Conservation (phyloP, 2,113 vertebrate species). For the Athene noctua region DNA sequence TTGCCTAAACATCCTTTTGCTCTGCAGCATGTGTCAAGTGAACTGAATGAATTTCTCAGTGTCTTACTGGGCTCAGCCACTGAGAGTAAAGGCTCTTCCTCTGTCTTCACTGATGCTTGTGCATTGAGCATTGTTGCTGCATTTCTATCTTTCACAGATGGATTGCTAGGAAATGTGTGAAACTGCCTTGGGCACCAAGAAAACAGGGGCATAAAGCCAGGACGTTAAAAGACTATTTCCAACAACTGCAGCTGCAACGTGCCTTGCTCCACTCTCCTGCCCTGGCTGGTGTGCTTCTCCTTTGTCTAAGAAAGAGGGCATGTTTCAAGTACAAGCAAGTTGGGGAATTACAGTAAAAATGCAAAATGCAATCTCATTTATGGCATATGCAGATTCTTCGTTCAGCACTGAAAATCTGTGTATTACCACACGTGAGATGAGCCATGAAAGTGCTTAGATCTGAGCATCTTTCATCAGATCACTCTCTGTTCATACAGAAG, state of each 20-base stretch:
- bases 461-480: background rate
- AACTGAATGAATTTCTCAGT: background rate
- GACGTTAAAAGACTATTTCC: constrained; percentile 46
- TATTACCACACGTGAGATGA: background rate
- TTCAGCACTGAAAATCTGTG: background rate
- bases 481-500: background rate
- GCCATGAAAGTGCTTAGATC: background rate
- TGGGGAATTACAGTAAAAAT: background rate
- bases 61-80: background rate
- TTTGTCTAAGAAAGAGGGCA: background rate
- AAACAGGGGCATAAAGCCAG: constrained; percentile 62
- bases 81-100: constrained; percentile 46
- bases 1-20: background rate
- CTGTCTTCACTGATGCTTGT: constrained; percentile 33
- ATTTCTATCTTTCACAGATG: constrained; percentile 62
- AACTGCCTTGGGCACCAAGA: constrained; percentile 66
- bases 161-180: constrained; percentile 67
- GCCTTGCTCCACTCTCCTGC: background rate
- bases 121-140: constrained; percentile 69
- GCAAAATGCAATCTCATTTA: background rate
- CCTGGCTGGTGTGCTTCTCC: constrained; percentile 22
- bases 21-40: background rate
- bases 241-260: constrained; percentile 66
- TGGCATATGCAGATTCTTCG: background rate
- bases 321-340: background rate